These are phyloP conservation scores for Leucosticte australis DNA, from an alignment of 2,113 vertebrate species.

Conservation along the genomic window DNA sequence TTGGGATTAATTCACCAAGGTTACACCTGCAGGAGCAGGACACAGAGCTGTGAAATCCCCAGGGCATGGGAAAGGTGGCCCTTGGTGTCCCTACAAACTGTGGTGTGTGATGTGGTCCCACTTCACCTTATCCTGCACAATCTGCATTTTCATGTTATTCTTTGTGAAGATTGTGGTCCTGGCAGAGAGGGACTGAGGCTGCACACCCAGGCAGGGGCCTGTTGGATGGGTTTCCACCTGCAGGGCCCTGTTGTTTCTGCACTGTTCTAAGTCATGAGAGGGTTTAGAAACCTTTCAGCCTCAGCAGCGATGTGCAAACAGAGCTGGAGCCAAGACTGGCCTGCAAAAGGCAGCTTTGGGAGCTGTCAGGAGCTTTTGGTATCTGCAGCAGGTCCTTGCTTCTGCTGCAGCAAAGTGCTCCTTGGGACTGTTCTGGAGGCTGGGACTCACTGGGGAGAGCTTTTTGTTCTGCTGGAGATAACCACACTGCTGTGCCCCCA, in stretches of 20 bases:
- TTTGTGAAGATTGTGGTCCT: background rate
- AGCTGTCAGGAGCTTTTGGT: background rate
- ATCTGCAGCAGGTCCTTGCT: background rate
- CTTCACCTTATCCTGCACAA: background rate
- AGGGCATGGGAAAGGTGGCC: background rate
- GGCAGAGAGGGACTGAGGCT: background rate
- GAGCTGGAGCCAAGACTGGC: background rate
- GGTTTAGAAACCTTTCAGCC: background rate
- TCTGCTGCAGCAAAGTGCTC: background rate
- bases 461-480: background rate
- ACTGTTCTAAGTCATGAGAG: background rate
- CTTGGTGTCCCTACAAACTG: background rate
- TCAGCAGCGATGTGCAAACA: background rate
- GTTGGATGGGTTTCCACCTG: conserved; percentile 58
- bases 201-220: conserved; percentile 23
- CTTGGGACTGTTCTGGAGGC: background rate
- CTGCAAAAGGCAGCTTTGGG: background rate
- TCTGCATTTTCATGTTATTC: background rate
- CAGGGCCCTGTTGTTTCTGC: conserved; percentile 7
- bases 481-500: background rate
- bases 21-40: background rate
- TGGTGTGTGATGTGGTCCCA: background rate
- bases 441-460: background rate
- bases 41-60: background rate
- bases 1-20: background rate